Evolutionary conservation across 2,888 invertebrate species (phyloP).

Genomic region (Cactoblastis cactorum): DNA sequence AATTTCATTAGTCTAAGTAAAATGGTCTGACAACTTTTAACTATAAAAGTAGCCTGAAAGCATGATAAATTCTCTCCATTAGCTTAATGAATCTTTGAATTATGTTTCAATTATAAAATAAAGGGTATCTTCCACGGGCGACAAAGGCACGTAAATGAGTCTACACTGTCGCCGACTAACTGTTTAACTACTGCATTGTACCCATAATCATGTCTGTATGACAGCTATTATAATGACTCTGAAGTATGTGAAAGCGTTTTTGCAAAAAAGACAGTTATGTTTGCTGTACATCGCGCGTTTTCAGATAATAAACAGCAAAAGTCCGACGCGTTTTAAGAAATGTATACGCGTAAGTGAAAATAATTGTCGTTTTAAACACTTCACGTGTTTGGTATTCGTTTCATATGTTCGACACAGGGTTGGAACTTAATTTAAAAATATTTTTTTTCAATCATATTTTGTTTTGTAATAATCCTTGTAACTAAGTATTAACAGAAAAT

Average conservation of each 20-base stretch:
- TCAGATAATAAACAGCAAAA: conserved; percentile 6
- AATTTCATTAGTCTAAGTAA: conserved; percentile 9
- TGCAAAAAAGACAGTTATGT: neutral
- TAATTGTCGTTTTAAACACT: conserved; percentile 7
- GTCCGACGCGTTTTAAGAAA: neutral
- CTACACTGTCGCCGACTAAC: conserved; percentile 33
- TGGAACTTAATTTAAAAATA: neutral
- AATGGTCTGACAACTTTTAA: conserved; percentile 8
- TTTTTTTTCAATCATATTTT: too few relatives aligned
- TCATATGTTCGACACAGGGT: neutral
- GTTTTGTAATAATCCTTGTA: too few relatives aligned
- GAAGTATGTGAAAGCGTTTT: conserved; percentile 20
- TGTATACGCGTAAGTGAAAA: conserved; percentile 1
- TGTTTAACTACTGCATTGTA: conserved; percentile 47
- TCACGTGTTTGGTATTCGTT: conserved; percentile 2
- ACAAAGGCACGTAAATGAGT: conserved; percentile 46
- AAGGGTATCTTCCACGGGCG: conserved; percentile 28
- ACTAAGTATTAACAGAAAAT: too few relatives aligned
- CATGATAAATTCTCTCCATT: conserved; percentile 19
- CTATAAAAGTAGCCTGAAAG: conserved; percentile 4
- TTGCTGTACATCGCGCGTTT: conserved; percentile 3
- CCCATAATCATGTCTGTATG: conserved; percentile 43
- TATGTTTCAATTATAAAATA: conserved; percentile 28
- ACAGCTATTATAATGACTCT: conserved; percentile 22
- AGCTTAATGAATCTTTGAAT: conserved; percentile 30